A percentile compares a stretch with the other conserved stretches of the same genome.
These are phyloP conservation scores for Brachypalpus laphriformis DNA, from an alignment of 2,888 invertebrate species.

Conservation along the genomic window DNA sequence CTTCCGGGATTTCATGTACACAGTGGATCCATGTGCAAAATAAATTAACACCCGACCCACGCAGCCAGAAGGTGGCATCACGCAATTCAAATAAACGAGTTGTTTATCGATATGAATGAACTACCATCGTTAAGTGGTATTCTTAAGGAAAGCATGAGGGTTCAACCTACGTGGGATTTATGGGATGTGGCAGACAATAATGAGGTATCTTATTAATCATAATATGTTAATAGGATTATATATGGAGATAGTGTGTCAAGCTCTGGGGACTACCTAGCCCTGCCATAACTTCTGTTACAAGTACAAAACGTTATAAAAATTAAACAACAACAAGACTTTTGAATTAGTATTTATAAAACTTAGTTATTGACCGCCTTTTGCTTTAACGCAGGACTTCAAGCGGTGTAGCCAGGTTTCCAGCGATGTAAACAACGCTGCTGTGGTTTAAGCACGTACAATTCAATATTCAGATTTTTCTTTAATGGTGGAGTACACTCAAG, in stretches of 20 bases:
- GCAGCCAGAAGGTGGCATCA: conserved; percentile 46
- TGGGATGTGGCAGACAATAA: not conserved
- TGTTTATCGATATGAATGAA: conserved; percentile 53
- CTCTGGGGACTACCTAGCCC: not conserved
- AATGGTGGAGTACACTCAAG: too few species aligned
- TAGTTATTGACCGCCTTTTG: too few species aligned
- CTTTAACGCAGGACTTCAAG: too few species aligned
- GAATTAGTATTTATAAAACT: too few species aligned
- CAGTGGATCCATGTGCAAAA: conserved; percentile 42
- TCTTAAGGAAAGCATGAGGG: not conserved
- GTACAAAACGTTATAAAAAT: too few species aligned
- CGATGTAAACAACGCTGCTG: too few species aligned
- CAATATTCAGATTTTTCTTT: too few species aligned
- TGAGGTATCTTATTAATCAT: not conserved
- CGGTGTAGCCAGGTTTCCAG: too few species aligned
- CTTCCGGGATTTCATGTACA: conserved; percentile 43
- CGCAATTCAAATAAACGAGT: conserved; percentile 56
- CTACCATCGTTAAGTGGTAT: conserved; percentile 6
- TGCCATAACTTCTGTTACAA: too few species aligned
- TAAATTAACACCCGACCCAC: conserved; percentile 67
- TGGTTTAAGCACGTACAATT: too few species aligned
- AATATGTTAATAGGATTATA: too few species aligned
- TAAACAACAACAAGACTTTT: too few species aligned
- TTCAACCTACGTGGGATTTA: not conserved
- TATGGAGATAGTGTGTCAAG: not conserved